Base-by-base conservation (phyloP, 2,113 vertebrate genomes). In the Sapayoa aenigma region DNA sequence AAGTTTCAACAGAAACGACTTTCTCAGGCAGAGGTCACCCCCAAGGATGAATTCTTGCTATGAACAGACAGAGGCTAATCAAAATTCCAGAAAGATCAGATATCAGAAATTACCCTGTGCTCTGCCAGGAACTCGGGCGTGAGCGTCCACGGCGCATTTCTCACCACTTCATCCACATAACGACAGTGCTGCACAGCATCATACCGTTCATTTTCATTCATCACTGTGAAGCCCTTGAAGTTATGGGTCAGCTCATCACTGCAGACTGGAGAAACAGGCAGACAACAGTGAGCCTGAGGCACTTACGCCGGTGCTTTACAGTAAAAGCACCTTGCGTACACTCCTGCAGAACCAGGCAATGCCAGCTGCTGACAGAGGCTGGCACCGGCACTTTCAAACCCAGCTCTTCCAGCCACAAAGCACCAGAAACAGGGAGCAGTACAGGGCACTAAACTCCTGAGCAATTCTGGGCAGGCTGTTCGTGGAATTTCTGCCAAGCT, bases 171-270 rank as follows among this genome's bases (percentile, higher is more conserved):
- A 1, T 99, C 99, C 94, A 99, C 99, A 1, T 99, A 99, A 95
- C 99, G 99, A 93, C 99, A 99, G 90, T 99, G 99, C 94, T 98
- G 98, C 72, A 99, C 97, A 0, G 99, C 99, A 3, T 99, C 99
- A 2, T 99, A 99, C 56, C 99, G 98, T 89, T 99, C 99, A 1
- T 98, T 99, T 39, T 99, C 99, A 2, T 99, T 99, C 99, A 99
- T 99, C 83, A 99, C 99, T 0, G 99, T 99, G 98, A 99, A 99
- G 96, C 99, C 99, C 97, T 99, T 99, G 96, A 99, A 98, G 97
- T 99, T 99, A 97, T 99, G 99, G 8, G 99, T 99, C 65, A 99
- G 98, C 83, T 99, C 99, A 47, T 99, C 99, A 20, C 99, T 99
- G 98, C 99, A 99, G 94, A 99, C 99, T 99, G 95, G 37, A 87